These are phyloP conservation scores for Nymphalis c-album DNA, from an alignment of 2,888 invertebrate species.

Conservation along the genomic window DNA sequence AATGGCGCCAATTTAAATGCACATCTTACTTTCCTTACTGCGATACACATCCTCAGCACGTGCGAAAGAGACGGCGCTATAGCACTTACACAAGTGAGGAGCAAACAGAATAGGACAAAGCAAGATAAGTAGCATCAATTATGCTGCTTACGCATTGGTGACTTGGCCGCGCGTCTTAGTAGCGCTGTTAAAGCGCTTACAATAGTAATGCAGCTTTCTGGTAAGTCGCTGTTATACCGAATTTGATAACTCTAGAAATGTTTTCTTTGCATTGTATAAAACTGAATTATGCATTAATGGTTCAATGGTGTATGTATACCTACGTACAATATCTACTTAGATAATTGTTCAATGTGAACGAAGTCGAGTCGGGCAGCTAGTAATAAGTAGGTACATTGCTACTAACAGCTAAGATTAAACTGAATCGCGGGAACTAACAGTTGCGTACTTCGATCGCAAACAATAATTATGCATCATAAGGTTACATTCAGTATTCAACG, in stretches of 20 bases:
- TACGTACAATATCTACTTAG: no score
- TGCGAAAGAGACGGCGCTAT: background rate
- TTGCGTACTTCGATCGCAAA: background rate
- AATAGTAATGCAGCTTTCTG: background rate
- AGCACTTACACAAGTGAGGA: background rate
- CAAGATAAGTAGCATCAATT: slow-evolving; percentile 10
- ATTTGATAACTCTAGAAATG: background rate
- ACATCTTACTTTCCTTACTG: slow-evolving; percentile 13
- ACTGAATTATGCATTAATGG: no score
- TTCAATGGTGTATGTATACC: no score
- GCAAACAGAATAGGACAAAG: slow-evolving; percentile 1
- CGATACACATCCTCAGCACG: slow-evolving; percentile 2
- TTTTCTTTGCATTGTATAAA: no score
- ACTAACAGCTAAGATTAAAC: background rate
- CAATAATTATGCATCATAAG: slow-evolving; percentile 3
- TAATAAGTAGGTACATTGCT: no score
- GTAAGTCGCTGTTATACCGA: background rate
- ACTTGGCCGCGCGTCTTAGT: slow-evolving; percentile 1
- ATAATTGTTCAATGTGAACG: no score
- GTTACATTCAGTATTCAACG: background rate
- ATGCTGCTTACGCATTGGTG: slow-evolving; percentile 10
- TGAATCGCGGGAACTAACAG: background rate
- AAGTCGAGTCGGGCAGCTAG: no score
- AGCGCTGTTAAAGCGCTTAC: background rate
- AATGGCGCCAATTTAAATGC: slow-evolving; percentile 13